Base-by-base conservation (phyloP, 2,888 invertebrate species). In the Coenonympha arcania region DNA sequence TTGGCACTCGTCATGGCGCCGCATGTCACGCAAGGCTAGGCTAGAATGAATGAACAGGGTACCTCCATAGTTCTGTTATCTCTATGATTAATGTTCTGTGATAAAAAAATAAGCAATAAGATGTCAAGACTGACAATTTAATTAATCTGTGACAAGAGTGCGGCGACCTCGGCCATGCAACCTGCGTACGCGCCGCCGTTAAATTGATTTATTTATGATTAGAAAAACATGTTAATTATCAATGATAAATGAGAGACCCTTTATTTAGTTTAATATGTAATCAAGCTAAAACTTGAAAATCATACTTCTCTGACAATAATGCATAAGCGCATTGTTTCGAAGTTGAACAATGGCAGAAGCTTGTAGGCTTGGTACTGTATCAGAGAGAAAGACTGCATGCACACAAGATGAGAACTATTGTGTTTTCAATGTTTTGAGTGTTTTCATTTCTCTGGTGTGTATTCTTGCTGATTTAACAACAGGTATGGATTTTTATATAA, bases 401-500 rank as follows among this genome's bases (percentile, higher is more conserved):
- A 76, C 69, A 62, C 77, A 78, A 57, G 80, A 83, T 62, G 85
- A 83, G 69, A 80, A 79, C 64, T 84, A 87, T 73, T 82, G 84
- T 69, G 72, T 85, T 55, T 76, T 87, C 57, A 84, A 87, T 71
- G 84, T 87, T 61, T 73, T 87, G 57, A 82, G 88, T 72, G 83
- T 88, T 54, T 81, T 88, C 68, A 83, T 89, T 66, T 89, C 89
- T 50, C 76, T 89, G 61, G 83, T 87, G 55, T 87, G 89, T 47
- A 89, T 89, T 68, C 71, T 89, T 59, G 87, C 87, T 48, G 89
- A 89, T 74, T 72, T 89, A 55, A 84, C 87, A 49, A 89, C 89
- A 80, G 89, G 90, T 90, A 37, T 5, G 26, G 13, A 28, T 8
- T 9, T 42, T 28, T 31, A 15, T 11, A 5, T 5, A 3, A 31